Base-by-base conservation (phyloP, 2,797 vertebrate genomes). In the Epinephelus awoara region DNA sequence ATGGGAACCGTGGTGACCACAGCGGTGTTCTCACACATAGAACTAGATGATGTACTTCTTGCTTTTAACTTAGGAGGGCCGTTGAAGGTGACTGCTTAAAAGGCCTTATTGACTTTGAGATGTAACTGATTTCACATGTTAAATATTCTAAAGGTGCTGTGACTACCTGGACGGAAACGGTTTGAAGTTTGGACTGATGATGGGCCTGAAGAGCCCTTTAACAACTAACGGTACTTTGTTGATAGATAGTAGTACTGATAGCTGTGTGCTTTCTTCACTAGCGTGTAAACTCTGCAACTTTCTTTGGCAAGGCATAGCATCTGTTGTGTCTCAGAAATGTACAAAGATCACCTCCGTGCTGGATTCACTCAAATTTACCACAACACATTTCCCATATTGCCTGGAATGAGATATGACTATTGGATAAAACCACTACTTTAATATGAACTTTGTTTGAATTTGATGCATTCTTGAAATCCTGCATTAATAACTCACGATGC, bases 371-470 rank as follows among this genome's bases (percentile, higher is more conserved):
- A 42, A 44, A 70, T 69, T 63, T 47, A 59, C 81, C 76, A 82
- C 8, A 80, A 86, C 65, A 55, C 55, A 27, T 59, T 84, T 84
- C 67, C 27, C 71, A 59, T 34, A 59, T 68, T 82, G 71, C 71
- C 75, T 88, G 88, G 55, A 82, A 72, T 51, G 47, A 87, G 51
- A 79, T 38, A 61, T 58, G 69, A 81, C 47, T 64, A 80, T 79
- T 88, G 90, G 91, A 89, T 88, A 75, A 84, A 93, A 94, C 93
- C 93, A 94, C 93, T 95, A 92, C 71, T 85, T 88, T 51, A 47
- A 59, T 50, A 57, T 76, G 54, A 77, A 88, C 76, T 65, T 77
- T 77, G 63, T 85, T 81, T 80, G 73, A 82, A 84, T 89, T 84
- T 11, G 13, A 67, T 77, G 55, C 47, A 63, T 75, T 77, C 51